Evolutionary conservation across 2,113 vertebrate genomes (phyloP).

Genomic region (Pseudopipra pipra): DNA sequence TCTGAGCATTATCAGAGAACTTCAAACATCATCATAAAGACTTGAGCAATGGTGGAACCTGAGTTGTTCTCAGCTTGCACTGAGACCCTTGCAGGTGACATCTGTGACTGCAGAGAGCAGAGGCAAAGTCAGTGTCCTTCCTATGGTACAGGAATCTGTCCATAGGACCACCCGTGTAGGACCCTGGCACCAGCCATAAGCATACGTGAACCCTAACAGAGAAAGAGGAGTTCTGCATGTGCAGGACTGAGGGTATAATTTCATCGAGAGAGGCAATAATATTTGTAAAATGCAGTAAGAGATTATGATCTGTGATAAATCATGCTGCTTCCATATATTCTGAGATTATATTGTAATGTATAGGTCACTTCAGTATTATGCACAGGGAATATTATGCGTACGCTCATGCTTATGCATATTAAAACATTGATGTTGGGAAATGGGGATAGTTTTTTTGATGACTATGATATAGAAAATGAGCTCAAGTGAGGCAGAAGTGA

Average conservation of each 20-base stretch:
- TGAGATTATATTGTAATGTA: neutral
- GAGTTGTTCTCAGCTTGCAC: neutral
- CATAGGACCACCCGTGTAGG: neutral
- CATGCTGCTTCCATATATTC: neutral
- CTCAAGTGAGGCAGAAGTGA: slow-evolving; percentile 31
- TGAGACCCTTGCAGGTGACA: neutral
- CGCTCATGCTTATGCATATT: neutral
- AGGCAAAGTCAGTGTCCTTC: neutral
- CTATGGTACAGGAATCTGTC: neutral
- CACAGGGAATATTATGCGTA: neutral
- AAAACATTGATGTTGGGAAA: neutral
- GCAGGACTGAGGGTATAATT: neutral
- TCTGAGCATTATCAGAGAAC: neutral
- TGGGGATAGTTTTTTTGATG: neutral
- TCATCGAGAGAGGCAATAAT: neutral
- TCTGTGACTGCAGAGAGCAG: neutral
- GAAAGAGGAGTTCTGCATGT: neutral
- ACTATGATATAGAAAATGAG: neutral
- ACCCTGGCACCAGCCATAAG: neutral
- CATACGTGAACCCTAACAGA: neutral
- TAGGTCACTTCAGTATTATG: neutral
- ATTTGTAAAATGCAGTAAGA: neutral
- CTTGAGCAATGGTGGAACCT: neutral
- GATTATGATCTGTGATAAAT: neutral
- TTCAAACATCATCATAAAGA: neutral